A percentile compares a stretch with the other conserved stretches of the same genome.
Evolutionary conservation across 2,888 invertebrate species (phyloP).

Genomic region (Luperina nickerlii): DNA sequence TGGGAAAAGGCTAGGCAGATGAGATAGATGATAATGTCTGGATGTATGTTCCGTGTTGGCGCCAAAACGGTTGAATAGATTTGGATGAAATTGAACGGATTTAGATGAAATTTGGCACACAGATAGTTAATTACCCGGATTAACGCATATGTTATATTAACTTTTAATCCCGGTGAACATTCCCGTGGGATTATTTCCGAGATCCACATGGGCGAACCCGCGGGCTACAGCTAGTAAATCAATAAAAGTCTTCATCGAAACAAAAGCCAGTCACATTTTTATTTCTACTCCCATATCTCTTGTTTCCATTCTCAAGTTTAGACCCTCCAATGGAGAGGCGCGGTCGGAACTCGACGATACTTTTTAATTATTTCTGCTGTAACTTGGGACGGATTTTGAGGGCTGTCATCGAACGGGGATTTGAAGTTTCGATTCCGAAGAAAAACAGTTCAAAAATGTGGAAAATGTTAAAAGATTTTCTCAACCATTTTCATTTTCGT

Average conservation of each 20-base stretch:
- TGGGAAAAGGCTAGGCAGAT: too few relatives aligned
- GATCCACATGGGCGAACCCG: background rate
- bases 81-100: too few relatives aligned
- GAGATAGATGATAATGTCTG: too few relatives aligned
- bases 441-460: background rate
- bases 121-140: too few relatives aligned
- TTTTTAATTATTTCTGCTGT: conserved; percentile 48
- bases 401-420: conserved; percentile 21
- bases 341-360: conserved; percentile 19
- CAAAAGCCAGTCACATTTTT: conserved; percentile 26
- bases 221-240: background rate
- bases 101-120: too few relatives aligned
- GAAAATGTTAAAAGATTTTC: background rate
- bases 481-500: background rate
- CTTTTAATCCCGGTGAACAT: background rate
- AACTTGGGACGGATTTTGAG: conserved; percentile 16
- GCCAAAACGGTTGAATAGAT: too few relatives aligned
- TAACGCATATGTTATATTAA: too few relatives aligned
- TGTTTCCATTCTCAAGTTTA: conserved; percentile 35
- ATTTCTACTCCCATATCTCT: conserved; percentile 13
- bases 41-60: too few relatives aligned
- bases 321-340: conserved; percentile 10
- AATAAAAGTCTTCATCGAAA: conserved; percentile 16
- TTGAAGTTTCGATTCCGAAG: conserved; percentile 12
- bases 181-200: background rate